phyloP scores from a whole-genome alignment of 2,113 vertebrate genomes.

The Myocastor coypus region DNA sequence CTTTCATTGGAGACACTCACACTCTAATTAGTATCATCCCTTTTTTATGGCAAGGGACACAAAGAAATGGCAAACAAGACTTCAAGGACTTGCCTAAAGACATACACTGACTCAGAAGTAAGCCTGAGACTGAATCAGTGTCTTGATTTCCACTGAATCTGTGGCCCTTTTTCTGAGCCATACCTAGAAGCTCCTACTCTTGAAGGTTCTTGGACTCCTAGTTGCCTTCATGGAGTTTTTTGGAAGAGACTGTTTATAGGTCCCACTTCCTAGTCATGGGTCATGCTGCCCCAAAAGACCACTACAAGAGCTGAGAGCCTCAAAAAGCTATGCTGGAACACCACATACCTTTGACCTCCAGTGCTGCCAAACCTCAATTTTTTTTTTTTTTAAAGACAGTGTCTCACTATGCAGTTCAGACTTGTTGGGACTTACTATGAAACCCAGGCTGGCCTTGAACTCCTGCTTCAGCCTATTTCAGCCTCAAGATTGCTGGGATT shows the following conservation, averaged over 20 bases:
- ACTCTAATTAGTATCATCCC: constrained; percentile 62
- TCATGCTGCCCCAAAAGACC: background rate
- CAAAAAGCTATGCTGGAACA: background rate
- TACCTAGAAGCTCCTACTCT: constrained; percentile 15
- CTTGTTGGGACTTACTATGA: background rate
- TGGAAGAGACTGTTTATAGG: background rate
- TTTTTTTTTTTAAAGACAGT: background rate
- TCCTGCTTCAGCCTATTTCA: background rate
- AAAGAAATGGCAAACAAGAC: constrained; percentile 42
- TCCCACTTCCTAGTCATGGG: background rate
- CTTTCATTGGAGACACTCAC: constrained; percentile 48
- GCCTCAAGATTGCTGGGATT: background rate
- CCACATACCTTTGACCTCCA: background rate
- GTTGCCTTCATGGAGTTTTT: background rate
- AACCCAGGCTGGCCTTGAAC: background rate
- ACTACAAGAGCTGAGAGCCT: background rate
- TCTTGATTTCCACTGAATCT: constrained; percentile 24
- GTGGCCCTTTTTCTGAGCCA: background rate
- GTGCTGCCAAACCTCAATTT: background rate
- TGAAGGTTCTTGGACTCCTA: background rate
- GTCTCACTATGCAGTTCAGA: background rate
- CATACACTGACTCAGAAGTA: constrained; percentile 62
- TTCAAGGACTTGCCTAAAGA: constrained; percentile 51
- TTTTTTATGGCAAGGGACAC: constrained; percentile 44
- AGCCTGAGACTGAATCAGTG: constrained; percentile 25